Base-by-base conservation (phyloP, 2,888 invertebrate species). In the Eupithecia subfuscata region DNA sequence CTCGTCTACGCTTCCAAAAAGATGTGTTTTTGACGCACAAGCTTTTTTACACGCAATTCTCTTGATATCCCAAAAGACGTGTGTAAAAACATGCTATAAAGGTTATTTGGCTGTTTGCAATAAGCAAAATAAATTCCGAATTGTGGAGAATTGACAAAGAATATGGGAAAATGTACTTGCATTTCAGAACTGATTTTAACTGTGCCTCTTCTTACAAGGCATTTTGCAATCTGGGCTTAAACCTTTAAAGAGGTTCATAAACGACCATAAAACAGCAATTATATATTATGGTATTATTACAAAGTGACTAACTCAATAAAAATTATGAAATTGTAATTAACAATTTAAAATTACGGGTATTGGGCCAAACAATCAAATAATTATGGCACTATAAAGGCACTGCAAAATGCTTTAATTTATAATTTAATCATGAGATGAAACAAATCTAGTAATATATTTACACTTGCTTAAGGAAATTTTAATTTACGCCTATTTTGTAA, bases 301-400 rank as follows among this genome's bases (percentile, higher is more conserved):
- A 25, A 48, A 16, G 63, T 76, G 43, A 76, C 76, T 76, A 73
- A 76, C 68, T 48, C 16, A 12, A 16, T 34, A 70, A 43, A n/a
- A 48, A 69, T 52, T 16, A 30, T 63, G 6, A 69, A 71, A 72
- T 73, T 69, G 69, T 75, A 71, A 67, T 71, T 73, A 75, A 75
- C 73, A 70, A 22, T 18, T 64, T 22, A 48, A 72, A 56, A 48
- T 34, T 70, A 75, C 79, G 75, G 80, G 79, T 80, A 79, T 69
- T 65, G 77, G 77, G 72, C 71, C 77, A 80, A 79, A 79, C 65
- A 52, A 69, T 56, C 56, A 22, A 45, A 74, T 63, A 71, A 71
- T 48, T 52, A n/a, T 34, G 3, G 2, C 37, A 64, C 6, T 64
- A 2, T 30, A 64, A 7, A 6, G 37, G n/a, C n/a, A 64, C 34